phyloP scores from a whole-genome alignment of 2,113 vertebrate species.

The Rynchops niger region DNA sequence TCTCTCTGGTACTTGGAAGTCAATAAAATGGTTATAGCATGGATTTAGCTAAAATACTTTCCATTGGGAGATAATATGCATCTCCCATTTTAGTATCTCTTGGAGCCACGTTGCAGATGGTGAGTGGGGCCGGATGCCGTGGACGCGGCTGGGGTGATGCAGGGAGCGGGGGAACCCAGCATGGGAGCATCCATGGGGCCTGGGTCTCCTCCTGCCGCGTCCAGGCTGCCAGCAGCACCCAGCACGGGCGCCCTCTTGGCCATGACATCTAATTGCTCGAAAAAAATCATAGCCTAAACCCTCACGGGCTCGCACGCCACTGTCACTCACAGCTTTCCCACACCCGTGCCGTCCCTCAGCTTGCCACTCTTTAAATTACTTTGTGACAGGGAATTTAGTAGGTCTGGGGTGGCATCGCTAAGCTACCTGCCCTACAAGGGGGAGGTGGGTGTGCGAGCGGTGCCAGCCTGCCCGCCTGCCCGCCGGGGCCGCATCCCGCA shows the following conservation, averaged over 20 bases:
- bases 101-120: neutral
- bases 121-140: accelerated
- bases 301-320: accelerated
- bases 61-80: neutral
- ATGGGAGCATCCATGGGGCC: accelerated
- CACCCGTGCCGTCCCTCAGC: accelerated
- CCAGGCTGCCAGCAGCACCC: neutral
- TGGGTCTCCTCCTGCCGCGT: neutral
- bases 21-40: constrained; percentile 55
- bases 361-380: neutral
- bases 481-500: neutral
- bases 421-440: neutral
- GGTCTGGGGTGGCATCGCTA: neutral
- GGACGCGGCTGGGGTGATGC: accelerated
- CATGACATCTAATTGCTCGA: neutral
- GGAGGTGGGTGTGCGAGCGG: accelerated
- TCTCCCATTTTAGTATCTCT: neutral
- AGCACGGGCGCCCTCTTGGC: neutral
- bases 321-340: accelerated
- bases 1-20: constrained; percentile 42
- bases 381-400: neutral
- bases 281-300: neutral
- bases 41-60: constrained; percentile 58
- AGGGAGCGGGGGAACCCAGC: neutral
- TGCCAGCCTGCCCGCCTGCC: neutral